phyloP scores from a whole-genome alignment of 1,140 invertebrate genomes.

The Pseudomyrmex pallidus region DNA sequence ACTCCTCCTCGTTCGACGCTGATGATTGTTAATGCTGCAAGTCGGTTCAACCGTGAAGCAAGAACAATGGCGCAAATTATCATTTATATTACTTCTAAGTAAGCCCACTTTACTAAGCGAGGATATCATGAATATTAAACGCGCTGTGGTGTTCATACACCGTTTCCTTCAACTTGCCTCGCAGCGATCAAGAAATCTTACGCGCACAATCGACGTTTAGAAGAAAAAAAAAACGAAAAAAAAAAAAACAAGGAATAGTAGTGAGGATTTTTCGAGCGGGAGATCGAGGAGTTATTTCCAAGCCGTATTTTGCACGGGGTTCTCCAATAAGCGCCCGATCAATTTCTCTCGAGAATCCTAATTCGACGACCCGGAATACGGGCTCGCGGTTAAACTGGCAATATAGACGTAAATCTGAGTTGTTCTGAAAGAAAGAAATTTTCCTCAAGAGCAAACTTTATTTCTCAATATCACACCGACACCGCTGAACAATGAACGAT shows the following conservation, averaged over 20 bases:
- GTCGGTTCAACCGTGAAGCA: slow-evolving; percentile 39
- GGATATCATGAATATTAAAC: slow-evolving; percentile 75
- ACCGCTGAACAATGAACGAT: neutral
- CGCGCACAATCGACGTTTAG: neutral
- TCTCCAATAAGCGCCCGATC: slow-evolving; percentile 14
- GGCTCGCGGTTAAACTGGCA: neutral
- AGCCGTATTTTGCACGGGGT: neutral
- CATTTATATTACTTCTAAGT: slow-evolving; percentile 74
- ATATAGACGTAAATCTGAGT: slow-evolving; percentile 24
- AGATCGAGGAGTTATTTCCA: slow-evolving; percentile 26
- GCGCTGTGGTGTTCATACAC: slow-evolving; percentile 19
- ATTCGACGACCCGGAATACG: slow-evolving; percentile 8
- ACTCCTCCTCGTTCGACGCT: slow-evolving; percentile 58
- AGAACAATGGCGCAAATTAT: slow-evolving; percentile 76
- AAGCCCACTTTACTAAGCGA: slow-evolving; percentile 66
- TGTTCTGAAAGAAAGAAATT: slow-evolving; percentile 23
- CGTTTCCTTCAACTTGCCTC: neutral
- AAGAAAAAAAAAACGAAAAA: neutral
- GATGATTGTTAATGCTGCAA: slow-evolving; percentile 70
- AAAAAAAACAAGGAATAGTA: neutral
- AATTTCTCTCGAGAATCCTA: slow-evolving; percentile 5
- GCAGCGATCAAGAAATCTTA: slow-evolving; percentile 23
- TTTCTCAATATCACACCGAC: neutral
- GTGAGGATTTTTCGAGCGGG: neutral
- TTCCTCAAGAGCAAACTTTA: slow-evolving; percentile 13